phyloP scores from a whole-genome alignment of 2,797 vertebrate genomes.

The Myripristis murdjan region DNA sequence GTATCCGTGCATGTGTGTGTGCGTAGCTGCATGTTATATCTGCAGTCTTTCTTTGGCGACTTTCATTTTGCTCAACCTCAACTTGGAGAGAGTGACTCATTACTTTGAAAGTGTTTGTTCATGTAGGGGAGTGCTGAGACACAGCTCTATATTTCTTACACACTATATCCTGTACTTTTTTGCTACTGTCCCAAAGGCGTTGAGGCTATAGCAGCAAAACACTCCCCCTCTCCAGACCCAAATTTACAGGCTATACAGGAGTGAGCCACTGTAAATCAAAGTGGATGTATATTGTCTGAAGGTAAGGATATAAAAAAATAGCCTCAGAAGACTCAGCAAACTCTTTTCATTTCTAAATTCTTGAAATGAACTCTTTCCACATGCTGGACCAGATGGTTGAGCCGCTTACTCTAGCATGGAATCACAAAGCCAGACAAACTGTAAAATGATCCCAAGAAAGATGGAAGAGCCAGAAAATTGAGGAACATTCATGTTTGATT shows the following conservation, averaged over 20 bases:
- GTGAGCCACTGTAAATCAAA: slow-evolving; percentile 61
- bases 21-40: slow-evolving; percentile 13
- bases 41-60: slow-evolving; percentile 9
- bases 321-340: slow-evolving; percentile 38
- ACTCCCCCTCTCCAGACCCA: slow-evolving; percentile 13
- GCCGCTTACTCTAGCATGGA: slow-evolving; percentile 47
- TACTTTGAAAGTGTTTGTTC: slow-evolving; percentile 55
- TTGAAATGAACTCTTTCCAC: slow-evolving; percentile 67
- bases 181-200: slow-evolving; percentile 34
- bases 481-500: slow-evolving; percentile 56
- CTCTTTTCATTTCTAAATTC: slow-evolving; percentile 45
- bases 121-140: slow-evolving; percentile 47
- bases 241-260: slow-evolving; percentile 27
- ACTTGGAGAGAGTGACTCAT: slow-evolving; percentile 78
- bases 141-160: slow-evolving; percentile 26
- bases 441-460: slow-evolving; percentile 56
- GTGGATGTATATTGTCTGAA: slow-evolving; percentile 28
- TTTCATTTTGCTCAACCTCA: slow-evolving; percentile 39
- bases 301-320: slow-evolving; percentile 29
- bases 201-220: slow-evolving; percentile 20
- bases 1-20: slow-evolving; percentile 17
- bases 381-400: slow-evolving; percentile 69
- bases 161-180: slow-evolving; percentile 11
- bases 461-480: slow-evolving; percentile 33
- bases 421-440: slow-evolving; percentile 56